Evolutionary conservation across 2,113 vertebrate species (phyloP).

Genomic region (Lophura nycthemera): DNA sequence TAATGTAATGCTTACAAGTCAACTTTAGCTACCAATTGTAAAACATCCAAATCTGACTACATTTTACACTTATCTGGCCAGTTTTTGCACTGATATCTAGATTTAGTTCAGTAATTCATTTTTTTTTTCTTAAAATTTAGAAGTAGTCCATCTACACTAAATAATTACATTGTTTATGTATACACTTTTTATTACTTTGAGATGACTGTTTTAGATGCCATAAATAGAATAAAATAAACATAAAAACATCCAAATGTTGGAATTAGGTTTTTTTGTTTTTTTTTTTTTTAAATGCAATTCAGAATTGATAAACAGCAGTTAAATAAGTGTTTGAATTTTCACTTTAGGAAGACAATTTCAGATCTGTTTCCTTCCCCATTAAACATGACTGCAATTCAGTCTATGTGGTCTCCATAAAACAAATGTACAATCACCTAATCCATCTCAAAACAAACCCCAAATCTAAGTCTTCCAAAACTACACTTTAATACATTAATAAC

Average conservation of each 20-base stretch:
- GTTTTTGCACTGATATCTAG: background rate
- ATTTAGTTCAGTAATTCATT: background rate
- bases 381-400: background rate
- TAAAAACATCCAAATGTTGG: conserved; percentile 16
- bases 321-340: conserved; percentile 13
- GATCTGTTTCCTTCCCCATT: conserved; percentile 22
- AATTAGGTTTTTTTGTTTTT: background rate
- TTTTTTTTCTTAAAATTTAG: background rate
- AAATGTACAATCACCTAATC: background rate
- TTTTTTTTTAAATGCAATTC: conserved; percentile 7
- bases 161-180: background rate
- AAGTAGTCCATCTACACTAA: background rate
- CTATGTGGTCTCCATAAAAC: background rate
- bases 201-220: background rate
- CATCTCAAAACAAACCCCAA: background rate
- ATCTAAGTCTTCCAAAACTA: background rate
- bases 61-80: background rate
- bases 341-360: conserved; percentile 27
- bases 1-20: background rate
- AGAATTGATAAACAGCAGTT: conserved; percentile 38
- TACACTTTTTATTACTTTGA: background rate
- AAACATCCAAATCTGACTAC: background rate
- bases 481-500: background rate
- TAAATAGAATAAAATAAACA: background rate
- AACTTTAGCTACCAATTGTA: accelerated